Percentiles rank a stretch among this genome's conserved stretches.
Evolutionary conservation across 2,113 vertebrate genomes (phyloP).

Genomic region (Nibea albiflora): DNA sequence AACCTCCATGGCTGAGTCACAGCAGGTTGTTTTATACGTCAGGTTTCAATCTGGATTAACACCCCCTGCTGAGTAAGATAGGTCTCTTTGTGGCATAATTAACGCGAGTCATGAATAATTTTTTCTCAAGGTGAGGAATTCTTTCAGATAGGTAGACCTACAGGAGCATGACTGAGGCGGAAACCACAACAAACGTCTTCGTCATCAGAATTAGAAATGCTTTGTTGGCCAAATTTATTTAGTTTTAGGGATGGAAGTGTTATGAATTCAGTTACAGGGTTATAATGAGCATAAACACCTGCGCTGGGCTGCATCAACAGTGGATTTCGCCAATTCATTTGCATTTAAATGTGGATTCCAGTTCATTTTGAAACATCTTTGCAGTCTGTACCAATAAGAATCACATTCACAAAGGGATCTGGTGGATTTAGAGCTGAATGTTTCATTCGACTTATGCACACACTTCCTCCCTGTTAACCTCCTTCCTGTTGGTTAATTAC

Average conservation of each 20-base stretch:
- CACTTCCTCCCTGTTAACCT: slow-evolving; percentile 9
- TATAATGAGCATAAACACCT: not conserved
- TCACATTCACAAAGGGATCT: not conserved
- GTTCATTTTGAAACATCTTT: not conserved
- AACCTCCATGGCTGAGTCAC: slow-evolving; percentile 20
- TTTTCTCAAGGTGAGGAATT: slow-evolving; percentile 85
- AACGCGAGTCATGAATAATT: slow-evolving; percentile 65
- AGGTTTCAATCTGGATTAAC: slow-evolving; percentile 51
- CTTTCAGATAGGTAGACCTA: slow-evolving; percentile 77
- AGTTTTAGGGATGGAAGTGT: slow-evolving; percentile 35
- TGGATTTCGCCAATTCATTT: slow-evolving; percentile 1
- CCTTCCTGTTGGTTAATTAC: slow-evolving; percentile 26
- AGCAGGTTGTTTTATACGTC: slow-evolving; percentile 43
- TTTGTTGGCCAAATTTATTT: slow-evolving; percentile 60
- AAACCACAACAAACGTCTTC: slow-evolving; percentile 78
- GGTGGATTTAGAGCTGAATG: not conserved
- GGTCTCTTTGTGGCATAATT: slow-evolving; percentile 49
- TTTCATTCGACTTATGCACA: slow-evolving; percentile 2
- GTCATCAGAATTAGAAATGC: slow-evolving; percentile 82
- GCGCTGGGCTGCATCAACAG: slow-evolving; percentile 10
- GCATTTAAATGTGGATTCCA: slow-evolving; percentile 5
- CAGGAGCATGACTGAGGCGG: slow-evolving; percentile 80
- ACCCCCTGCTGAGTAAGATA: slow-evolving; percentile 27
- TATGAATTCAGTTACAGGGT: slow-evolving; percentile 24
- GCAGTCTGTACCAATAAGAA: not conserved